Percentiles rank a stretch among this genome's conserved stretches.
phyloP scores from a whole-genome alignment of 2,888 invertebrate species.

The Standfussiana lucernea region DNA sequence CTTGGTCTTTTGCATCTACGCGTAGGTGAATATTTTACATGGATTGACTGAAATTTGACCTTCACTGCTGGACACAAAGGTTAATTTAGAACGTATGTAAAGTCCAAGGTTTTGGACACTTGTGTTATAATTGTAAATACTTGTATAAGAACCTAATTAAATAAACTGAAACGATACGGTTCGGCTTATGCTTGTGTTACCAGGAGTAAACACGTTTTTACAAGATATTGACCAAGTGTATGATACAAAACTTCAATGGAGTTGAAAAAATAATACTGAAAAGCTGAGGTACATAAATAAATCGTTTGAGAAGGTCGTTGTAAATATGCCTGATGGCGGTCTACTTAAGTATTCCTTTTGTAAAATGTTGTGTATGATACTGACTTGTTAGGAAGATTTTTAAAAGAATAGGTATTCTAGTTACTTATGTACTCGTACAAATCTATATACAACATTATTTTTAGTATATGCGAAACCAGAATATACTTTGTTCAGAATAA shows the following conservation, averaged over 20 bases:
- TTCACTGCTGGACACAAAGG: background rate
- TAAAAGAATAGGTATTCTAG: background rate
- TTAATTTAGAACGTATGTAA: background rate
- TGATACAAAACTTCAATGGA: background rate
- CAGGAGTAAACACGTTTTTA: background rate
- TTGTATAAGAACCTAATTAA: background rate
- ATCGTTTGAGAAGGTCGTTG: conserved; percentile 8
- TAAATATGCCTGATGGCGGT: conserved; percentile 15
- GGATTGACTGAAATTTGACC: background rate
- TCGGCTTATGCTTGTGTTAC: no score
- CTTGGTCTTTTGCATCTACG: background rate
- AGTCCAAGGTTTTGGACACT: background rate
- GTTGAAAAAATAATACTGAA: background rate
- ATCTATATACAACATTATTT: no score
- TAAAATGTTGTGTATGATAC: conserved; percentile 22
- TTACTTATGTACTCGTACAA: no score
- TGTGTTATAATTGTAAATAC: background rate
- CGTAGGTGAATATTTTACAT: conserved; percentile 6
- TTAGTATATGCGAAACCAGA: no score
- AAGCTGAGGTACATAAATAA: conserved; percentile 3
- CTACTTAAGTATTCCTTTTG: conserved; percentile 24
- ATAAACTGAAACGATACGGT: background rate
- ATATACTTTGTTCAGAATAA: no score
- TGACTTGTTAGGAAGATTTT: background rate
- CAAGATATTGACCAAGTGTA: background rate